Conservation (phyloP, 2,113 vertebrate species). For the Fulica atra region DNA sequence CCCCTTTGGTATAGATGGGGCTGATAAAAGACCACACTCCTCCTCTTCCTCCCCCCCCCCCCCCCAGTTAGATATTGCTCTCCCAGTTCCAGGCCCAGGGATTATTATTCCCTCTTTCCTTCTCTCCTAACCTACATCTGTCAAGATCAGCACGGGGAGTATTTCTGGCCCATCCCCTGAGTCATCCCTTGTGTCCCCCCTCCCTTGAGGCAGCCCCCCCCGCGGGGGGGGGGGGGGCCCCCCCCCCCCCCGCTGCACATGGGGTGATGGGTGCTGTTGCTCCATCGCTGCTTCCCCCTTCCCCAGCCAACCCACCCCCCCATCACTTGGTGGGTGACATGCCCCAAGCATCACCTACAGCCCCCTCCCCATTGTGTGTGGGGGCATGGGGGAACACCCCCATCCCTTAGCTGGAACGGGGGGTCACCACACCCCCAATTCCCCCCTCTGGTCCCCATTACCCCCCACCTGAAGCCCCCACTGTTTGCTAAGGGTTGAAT, state of each 20-base stretch:
- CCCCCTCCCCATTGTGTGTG: fast-evolving
- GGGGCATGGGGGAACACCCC: not conserved
- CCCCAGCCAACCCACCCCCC: fast-evolving
- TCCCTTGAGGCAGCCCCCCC: not conserved
- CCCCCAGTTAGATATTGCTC: not conserved
- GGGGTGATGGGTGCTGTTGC: not conserved
- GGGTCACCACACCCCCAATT: not conserved
- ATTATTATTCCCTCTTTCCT: slow-evolving; percentile 49
- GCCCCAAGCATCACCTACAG: not conserved
- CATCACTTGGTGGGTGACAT: not conserved
- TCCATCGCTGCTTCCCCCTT: not conserved
- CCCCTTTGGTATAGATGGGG: not conserved
- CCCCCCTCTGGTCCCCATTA: not conserved
- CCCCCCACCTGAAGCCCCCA: slow-evolving; percentile 33
- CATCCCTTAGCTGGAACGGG: not conserved
- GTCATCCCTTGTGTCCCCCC: not conserved
- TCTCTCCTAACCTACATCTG: slow-evolving; percentile 54
- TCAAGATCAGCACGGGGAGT: not conserved
- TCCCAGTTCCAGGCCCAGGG: slow-evolving; percentile 28
- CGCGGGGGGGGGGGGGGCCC: too few relatives aligned
- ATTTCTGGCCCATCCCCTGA: slow-evolving; percentile 58
- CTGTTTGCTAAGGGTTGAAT: slow-evolving; percentile 68
- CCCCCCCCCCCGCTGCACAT: too few relatives aligned
- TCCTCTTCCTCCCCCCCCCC: not conserved
- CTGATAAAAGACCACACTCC: not conserved